Evolutionary conservation across 2,797 vertebrate genomes (phyloP), one percentile per base, ranked within the genome.

Genomic region (Pipistrellus nathusii): DNA sequence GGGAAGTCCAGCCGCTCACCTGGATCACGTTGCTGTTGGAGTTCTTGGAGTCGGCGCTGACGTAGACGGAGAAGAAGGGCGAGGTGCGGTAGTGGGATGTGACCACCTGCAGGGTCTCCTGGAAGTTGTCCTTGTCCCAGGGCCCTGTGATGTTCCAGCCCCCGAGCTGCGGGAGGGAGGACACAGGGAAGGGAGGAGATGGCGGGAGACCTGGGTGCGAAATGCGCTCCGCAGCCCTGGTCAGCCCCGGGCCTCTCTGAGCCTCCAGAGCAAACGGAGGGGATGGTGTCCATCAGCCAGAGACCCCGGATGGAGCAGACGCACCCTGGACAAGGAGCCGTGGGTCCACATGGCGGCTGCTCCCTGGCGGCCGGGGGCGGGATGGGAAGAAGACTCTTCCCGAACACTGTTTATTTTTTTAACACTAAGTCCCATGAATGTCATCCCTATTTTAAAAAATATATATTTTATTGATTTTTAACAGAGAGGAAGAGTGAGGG

Each of bases 21-120:
- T 99, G 99, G 96, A 99, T 99, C 96, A 99, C 98, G 18, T 99
- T 99, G 96, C 99, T 99, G 98, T 98, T 99, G 97, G 99, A 99
- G 97, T 99, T 99, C 96, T 99, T 99, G 83, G 99, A 99, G 97
- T 99, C 99, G 0, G 99, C 99, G 21, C 99, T 99, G 97, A 99
- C 99, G 0, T 99, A 99, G 93, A 99, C 98, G 0, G 99, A 99
- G 96, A 99, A 99, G 98, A 99, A 99, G 10, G 99, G 99, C 0
- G 99, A 99, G 51, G 98, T 98, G 71, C 98, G 99, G 95, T 99
- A 99, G 94, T 98, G 98, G 0, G 99, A 98, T 0, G 99, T 99
- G 94, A 99, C 99, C 0, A 94, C 98, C n/a, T 98, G 98, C 87
- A 99, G 98, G 3, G 98, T 99, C 75, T 98, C 97, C 41, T 99